Evolutionary conservation across 2,797 vertebrate species (phyloP).

Genomic region (Trachurus trachurus): DNA sequence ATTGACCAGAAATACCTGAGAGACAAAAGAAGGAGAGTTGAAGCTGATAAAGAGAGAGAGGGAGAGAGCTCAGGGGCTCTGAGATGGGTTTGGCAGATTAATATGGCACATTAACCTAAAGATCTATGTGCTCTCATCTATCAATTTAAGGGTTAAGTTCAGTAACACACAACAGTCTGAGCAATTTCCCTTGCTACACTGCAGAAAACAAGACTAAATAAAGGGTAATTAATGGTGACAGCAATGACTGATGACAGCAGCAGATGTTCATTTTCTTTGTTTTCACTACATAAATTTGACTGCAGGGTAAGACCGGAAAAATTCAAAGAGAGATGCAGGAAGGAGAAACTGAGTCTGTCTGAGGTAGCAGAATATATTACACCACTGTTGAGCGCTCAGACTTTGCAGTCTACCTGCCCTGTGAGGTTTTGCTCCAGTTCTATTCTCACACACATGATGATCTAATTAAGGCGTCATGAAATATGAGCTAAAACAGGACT

Average conservation of each 20-base stretch:
- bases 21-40: conserved; percentile 5
- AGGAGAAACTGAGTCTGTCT: neutral
- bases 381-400: neutral
- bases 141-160: conserved; percentile 42
- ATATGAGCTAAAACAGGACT: conserved; percentile 22
- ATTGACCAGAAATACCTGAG: conserved; percentile 94
- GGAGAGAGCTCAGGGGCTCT: neutral
- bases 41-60: neutral
- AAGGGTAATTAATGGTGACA: conserved; percentile 59
- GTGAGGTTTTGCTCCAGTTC: conserved; percentile 40
- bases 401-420: conserved; percentile 14
- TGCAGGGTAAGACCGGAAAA: conserved; percentile 13
- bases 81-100: conserved; percentile 26
- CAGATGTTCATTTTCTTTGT: conserved; percentile 65
- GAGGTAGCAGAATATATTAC: conserved; percentile 16
- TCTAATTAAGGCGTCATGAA: conserved; percentile 36
- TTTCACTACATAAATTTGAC: conserved; percentile 32
- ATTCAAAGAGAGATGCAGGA: neutral
- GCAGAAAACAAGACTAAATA: conserved; percentile 28
- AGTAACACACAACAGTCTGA: conserved; percentile 15
- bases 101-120: conserved; percentile 43
- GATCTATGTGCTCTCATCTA: conserved; percentile 20
- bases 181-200: conserved; percentile 19
- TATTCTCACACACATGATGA: conserved; percentile 29
- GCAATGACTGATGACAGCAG: conserved; percentile 49